Base-by-base conservation (phyloP, 2,113 vertebrate genomes). In the Prunella himalayana region DNA sequence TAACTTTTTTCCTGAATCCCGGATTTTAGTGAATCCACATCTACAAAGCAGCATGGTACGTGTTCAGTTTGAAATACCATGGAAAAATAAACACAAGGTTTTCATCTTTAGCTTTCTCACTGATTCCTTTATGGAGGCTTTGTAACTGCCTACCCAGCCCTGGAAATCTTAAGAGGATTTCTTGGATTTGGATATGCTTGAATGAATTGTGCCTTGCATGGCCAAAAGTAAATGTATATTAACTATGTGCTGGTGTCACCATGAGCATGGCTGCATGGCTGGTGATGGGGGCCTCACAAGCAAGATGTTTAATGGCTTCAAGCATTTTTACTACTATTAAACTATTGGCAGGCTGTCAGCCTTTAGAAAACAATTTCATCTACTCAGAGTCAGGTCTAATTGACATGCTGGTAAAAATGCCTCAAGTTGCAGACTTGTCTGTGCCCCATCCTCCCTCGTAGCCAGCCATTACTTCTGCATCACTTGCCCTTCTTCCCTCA, bases 311-410 rank as follows among this genome's bases (percentile, higher is more conserved):
- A 66, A 72, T 45, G 33, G 45, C 57, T 91, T 71, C 27, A 56
- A 79, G 57, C n/a, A 53, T 90, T 94, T 86, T 88, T 72, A 50
- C 44, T 66, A 23, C 33, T 83, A 25, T 78, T 81, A 90, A 88
- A 88, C 50, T 84, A 73, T 5, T 50, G 57, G 13, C 82, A 90
- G 71, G 27, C 68, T 75, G 45, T 76, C 79, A 92, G 79, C 35
- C 88, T 83, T 92, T 68, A 92, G 72, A 92, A 68, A 24, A 83
- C 56, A 64, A 69, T 88, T 97, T 86, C 69, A 78, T 88, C 72
- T 63, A 54, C 79, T 66, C 76, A 81, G 78, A 90, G n/a, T 45
- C 64, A 71, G 47, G 51, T 81, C 65, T 60, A 92, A 88, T 68
- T 78, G 65, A 82, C 44, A 49, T 15, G 20, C 47, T 88, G 83